These are phyloP conservation scores for Conopomorpha cramerella DNA, from an alignment of 1,140 invertebrate genomes.

Conservation along the genomic window DNA sequence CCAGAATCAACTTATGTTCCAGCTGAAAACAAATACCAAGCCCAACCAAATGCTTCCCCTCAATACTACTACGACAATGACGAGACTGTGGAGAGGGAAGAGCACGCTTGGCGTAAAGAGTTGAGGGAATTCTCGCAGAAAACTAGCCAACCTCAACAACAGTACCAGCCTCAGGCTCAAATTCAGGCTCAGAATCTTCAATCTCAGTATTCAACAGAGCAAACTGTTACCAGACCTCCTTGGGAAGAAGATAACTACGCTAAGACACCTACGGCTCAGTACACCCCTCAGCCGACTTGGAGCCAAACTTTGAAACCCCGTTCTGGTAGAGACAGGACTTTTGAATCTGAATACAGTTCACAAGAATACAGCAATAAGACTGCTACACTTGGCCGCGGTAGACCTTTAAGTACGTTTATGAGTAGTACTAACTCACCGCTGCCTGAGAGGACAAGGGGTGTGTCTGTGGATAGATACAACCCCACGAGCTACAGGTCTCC, in stretches of 20 bases:
- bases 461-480: constrained; percentile 50
- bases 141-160: constrained; percentile 15
- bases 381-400: constrained; percentile 32
- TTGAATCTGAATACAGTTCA: constrained; percentile 40
- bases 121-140: constrained; percentile 52
- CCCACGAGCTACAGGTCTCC: constrained; percentile 39
- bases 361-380: constrained; percentile 50
- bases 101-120: constrained; percentile 53
- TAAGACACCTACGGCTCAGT: constrained; percentile 15
- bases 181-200: too few species aligned
- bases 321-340: constrained; percentile 47
- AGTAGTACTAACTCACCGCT: constrained; percentile 20
- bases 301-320: constrained; percentile 50
- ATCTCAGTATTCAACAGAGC: too few species aligned
- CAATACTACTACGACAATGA: constrained; percentile 50
- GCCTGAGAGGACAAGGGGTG: constrained; percentile 33
- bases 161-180: too few species aligned
- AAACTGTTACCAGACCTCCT: constrained; percentile 38
- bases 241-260: constrained; percentile 33
- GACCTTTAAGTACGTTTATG: constrained; percentile 35
- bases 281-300: constrained; percentile 38
- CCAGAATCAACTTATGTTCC: constrained; percentile 46
- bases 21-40: constrained; percentile 33
- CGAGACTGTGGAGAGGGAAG: constrained; percentile 29
- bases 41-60: constrained; percentile 42